Conservation (phyloP, 2,797 vertebrate species). For the Pseudopleuronectes americanus region DNA sequence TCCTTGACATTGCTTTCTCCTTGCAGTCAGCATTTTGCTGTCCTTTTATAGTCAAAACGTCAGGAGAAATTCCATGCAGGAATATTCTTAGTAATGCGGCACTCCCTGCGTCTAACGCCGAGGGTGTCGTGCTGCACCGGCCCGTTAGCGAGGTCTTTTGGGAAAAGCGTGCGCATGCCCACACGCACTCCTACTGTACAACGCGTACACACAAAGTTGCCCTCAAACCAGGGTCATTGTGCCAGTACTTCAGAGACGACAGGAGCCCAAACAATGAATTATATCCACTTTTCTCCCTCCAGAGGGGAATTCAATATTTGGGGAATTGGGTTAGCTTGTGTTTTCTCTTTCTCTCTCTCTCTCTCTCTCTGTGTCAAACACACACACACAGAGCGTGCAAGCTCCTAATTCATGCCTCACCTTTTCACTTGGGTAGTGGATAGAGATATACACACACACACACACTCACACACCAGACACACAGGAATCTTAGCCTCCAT, state of each 20-base stretch:
- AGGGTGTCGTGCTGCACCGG: constrained; percentile 41
- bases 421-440: constrained; percentile 58
- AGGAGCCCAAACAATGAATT: constrained; percentile 67
- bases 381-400: constrained; percentile 18
- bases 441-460: constrained; percentile 47
- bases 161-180: constrained; percentile 46
- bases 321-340: constrained; percentile 64
- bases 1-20: constrained; percentile 99
- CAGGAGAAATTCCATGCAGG: constrained; percentile 85
- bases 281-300: constrained; percentile 45
- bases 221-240: constrained; percentile 69
- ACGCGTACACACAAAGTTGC: constrained; percentile 36
- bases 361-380: constrained; percentile 7
- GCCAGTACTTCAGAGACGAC: constrained; percentile 64
- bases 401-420: constrained; percentile 70
- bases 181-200: constrained; percentile 17
- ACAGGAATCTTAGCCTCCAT: constrained; percentile 87
- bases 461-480: constrained; percentile 65
- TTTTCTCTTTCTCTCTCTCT: constrained; percentile 15
- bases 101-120: constrained; percentile 69
- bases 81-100: constrained; percentile 86
- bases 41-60: constrained; percentile 98
- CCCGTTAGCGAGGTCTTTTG: constrained; percentile 57
- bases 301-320: constrained; percentile 68
- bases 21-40: constrained; percentile 98